phyloP scores from a whole-genome alignment of 2,888 invertebrate species.

The Drosophila mettleri region DNA sequence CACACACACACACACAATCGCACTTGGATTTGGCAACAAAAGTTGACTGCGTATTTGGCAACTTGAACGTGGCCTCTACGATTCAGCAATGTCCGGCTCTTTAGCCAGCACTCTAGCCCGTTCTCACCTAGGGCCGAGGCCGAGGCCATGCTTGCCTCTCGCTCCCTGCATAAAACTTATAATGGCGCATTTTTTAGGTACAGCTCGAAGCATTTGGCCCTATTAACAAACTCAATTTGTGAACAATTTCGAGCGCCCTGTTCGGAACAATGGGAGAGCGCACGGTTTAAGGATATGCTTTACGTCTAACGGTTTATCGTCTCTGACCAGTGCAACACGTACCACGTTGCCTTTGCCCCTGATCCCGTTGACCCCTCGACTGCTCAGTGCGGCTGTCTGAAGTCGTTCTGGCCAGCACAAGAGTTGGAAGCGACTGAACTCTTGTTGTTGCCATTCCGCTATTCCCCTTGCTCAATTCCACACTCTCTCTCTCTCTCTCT shows the following conservation, averaged over 20 bases:
- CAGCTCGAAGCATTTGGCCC: slow-evolving; percentile 52
- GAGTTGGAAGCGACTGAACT: slow-evolving; percentile 18
- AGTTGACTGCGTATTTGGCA: slow-evolving; percentile 52
- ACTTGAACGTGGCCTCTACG: slow-evolving; percentile 38
- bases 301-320: slow-evolving; percentile 62
- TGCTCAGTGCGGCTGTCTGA: slow-evolving; percentile 4
- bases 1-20: slow-evolving; percentile 3
- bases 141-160: background rate
- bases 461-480: slow-evolving; percentile 11
- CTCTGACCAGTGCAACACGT: slow-evolving; percentile 69
- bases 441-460: slow-evolving; percentile 18
- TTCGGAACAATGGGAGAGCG: slow-evolving; percentile 39
- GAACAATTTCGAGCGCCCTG: slow-evolving; percentile 52
- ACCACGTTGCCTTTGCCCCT: slow-evolving; percentile 14
- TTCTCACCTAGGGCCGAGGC: background rate
- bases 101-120: background rate
- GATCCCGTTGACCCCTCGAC: background rate
- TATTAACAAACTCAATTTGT: slow-evolving; percentile 73
- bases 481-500: background rate
- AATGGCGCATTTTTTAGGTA: slow-evolving; percentile 48
- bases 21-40: slow-evolving; percentile 42
- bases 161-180: slow-evolving; percentile 32
- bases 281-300: slow-evolving; percentile 63
- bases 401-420: slow-evolving; percentile 5
- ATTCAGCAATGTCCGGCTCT: slow-evolving; percentile 3